These are phyloP conservation scores for Euwallacea similis DNA, from an alignment of 1,140 invertebrate species.

Conservation along the genomic window DNA sequence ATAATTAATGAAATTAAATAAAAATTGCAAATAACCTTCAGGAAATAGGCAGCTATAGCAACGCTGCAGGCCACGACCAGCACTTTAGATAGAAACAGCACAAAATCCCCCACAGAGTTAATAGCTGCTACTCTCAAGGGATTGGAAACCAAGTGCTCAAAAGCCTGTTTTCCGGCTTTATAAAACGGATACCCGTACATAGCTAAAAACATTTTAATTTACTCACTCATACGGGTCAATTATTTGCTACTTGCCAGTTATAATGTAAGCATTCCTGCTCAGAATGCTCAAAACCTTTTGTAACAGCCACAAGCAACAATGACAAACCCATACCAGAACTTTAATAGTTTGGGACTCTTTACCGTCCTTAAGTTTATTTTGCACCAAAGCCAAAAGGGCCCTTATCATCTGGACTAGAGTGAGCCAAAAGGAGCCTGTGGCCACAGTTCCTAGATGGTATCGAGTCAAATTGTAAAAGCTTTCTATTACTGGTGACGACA, in stretches of 20 bases:
- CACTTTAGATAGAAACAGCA: conserved; percentile 54
- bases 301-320: conserved; percentile 71
- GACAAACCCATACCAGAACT: conserved; percentile 57
- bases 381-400: background rate
- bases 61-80: conserved; percentile 56
- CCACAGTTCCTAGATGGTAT: conserved; percentile 77
- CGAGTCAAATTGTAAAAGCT: conserved; percentile 58
- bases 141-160: conserved; percentile 52
- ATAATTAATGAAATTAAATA: too few relatives aligned
- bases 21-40: conserved; percentile 2
- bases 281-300: conserved; percentile 74
- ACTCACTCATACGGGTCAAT: background rate
- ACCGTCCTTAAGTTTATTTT: background rate
- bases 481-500: conserved; percentile 62
- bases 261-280: conserved; percentile 77
- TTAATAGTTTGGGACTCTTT: conserved; percentile 24
- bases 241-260: conserved; percentile 67
- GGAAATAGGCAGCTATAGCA: conserved; percentile 59
- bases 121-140: conserved; percentile 70
- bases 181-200: conserved; percentile 75
- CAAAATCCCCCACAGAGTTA: conserved; percentile 79
- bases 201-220: conserved; percentile 55
- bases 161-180: conserved; percentile 65
- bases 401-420: conserved; percentile 67
- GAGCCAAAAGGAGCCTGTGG: conserved; percentile 75